Conservation (phyloP, 2,797 vertebrate species). For the Bradypodion pumilum region DNA sequence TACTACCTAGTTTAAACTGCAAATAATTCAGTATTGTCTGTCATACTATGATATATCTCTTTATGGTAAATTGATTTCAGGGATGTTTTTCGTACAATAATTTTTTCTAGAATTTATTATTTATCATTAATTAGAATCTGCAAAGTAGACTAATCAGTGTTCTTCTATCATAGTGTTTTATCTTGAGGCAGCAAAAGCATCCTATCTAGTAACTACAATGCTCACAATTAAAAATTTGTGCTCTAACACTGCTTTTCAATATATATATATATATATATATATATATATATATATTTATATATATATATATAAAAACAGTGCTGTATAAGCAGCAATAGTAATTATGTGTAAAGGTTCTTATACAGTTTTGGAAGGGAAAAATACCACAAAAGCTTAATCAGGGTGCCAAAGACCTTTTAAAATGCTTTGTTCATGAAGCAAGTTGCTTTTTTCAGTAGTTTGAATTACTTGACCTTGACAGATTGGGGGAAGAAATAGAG, state of each 20-base stretch:
- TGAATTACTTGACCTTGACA: conserved; percentile 84
- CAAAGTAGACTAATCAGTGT: conserved; percentile 17
- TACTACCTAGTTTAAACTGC: background rate
- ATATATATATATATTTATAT: conserved; percentile 72
- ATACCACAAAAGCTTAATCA: conserved; percentile 76
- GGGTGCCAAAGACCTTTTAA: conserved; percentile 56
- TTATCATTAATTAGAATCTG: conserved; percentile 39
- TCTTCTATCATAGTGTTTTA: conserved; percentile 59
- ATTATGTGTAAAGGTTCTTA: conserved; percentile 75
- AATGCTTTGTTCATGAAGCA: conserved; percentile 81
- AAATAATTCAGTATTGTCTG: background rate
- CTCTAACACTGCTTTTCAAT: conserved; percentile 73
- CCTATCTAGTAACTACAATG: conserved; percentile 67
- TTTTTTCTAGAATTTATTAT: conserved; percentile 24
- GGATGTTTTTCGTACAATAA: conserved; percentile 4
- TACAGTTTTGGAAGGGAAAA: conserved; percentile 70
- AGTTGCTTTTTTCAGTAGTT: conserved; percentile 80
- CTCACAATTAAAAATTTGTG: conserved; percentile 67
- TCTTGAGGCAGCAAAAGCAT: conserved; percentile 62
- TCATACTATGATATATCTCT: background rate
- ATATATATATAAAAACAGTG: conserved; percentile 80
- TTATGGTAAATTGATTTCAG: background rate
- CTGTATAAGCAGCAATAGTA: conserved; percentile 76
- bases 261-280: too few species aligned
- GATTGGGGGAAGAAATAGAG: conserved; percentile 67